Percentiles rank a stretch among this genome's conserved stretches.
Conservation (phyloP, 2,797 vertebrate genomes). For the Melanotaenia pygmaea region DNA sequence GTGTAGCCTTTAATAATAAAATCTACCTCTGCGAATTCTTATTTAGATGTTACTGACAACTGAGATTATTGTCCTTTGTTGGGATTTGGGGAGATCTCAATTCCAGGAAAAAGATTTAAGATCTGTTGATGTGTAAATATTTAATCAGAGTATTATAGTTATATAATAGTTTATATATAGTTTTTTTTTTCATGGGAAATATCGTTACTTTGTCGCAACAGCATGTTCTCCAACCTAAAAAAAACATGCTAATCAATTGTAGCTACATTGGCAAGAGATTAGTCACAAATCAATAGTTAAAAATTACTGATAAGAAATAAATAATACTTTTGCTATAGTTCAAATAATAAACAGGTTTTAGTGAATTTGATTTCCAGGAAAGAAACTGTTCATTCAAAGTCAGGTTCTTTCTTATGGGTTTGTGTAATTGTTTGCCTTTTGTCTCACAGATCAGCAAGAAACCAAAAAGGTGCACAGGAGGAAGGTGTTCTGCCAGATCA, state of each 20-base stretch:
- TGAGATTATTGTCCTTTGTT: not conserved
- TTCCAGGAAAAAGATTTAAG: not conserved
- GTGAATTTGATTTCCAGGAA: not conserved
- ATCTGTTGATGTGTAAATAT: not conserved
- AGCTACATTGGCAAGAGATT: not conserved
- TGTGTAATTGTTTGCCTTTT: constrained; percentile 44
- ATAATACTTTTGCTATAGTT: not conserved
- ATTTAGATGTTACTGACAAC: not conserved
- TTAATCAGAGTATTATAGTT: not conserved
- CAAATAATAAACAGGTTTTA: not conserved
- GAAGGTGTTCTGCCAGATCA: constrained; percentile 96
- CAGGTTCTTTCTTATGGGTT: not conserved
- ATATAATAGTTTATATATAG: not conserved
- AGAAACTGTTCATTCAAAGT: not conserved
- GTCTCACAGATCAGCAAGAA: constrained; percentile 70
- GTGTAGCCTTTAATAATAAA: not conserved
- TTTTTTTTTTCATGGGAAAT: not conserved
- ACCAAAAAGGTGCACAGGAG: constrained; percentile 80
- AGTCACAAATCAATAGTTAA: not conserved
- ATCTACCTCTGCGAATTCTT: not conserved
- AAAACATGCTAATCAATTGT: not conserved
- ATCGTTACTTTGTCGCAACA: not conserved
- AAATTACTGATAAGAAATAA: not conserved
- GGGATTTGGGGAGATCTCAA: not conserved
- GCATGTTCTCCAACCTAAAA: not conserved